Evolutionary conservation across 2,888 invertebrate genomes (phyloP).

Genomic region (Glyphotaelius pellucidus): DNA sequence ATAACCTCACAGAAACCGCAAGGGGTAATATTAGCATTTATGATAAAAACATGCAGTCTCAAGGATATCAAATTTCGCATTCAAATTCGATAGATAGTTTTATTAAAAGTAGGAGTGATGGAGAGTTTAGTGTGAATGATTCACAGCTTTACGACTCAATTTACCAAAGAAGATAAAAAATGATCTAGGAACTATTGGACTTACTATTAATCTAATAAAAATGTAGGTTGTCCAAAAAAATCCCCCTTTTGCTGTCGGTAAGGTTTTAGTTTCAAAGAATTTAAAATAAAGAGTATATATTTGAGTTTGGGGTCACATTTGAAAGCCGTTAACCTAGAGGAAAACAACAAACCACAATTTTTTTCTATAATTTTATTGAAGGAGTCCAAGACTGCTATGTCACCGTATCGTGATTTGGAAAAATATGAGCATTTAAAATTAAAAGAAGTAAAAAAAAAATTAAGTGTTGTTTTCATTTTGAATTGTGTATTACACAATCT

Average conservation of each 20-base stretch:
- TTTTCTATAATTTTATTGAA: no score
- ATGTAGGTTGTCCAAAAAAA: not conserved
- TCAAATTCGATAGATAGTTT: constrained; percentile 15
- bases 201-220: no score
- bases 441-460: no score
- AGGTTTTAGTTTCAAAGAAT: not conserved
- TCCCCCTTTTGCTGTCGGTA: not conserved
- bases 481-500: no score
- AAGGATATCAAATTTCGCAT: not conserved
- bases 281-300: no score
- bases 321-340: no score
- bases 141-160: not conserved
- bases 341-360: no score
- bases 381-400: no score
- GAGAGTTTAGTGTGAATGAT: not conserved
- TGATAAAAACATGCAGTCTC: not conserved
- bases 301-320: no score
- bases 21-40: not conserved
- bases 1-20: constrained; percentile 20
- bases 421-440: no score
- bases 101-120: constrained; percentile 36
- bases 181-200: not conserved
- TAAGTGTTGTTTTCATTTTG: no score
- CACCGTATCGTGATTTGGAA: no score
- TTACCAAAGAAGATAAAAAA: constrained; percentile 19